Percentiles rank a stretch among this genome's conserved stretches.
Conservation (phyloP, 2,888 invertebrate genomes). For the Trissonchulus latispiculum region DNA sequence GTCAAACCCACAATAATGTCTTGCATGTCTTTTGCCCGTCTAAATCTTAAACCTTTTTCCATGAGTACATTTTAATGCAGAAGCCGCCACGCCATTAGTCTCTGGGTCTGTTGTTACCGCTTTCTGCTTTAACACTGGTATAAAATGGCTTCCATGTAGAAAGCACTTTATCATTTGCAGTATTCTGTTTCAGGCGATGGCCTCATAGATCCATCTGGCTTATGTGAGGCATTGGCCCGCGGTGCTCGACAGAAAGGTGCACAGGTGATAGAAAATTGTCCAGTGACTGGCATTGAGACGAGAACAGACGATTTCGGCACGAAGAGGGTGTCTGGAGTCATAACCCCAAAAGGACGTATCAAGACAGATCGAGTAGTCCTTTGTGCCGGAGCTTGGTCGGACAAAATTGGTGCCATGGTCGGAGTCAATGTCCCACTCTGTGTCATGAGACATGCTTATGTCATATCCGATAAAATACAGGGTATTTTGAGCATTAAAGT, state of each 20-base stretch:
- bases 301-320: constrained; percentile 57
- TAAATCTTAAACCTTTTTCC: no score
- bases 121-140: no score
- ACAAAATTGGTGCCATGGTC: constrained; percentile 59
- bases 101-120: no score
- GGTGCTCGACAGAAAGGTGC: constrained; percentile 32
- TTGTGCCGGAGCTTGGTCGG: constrained; percentile 70
- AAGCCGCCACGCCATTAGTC: no score
- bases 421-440: constrained; percentile 62
- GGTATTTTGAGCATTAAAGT: no score
- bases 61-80: no score
- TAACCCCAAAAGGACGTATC: constrained; percentile 63
- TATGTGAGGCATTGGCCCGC: constrained; percentile 63
- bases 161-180: no score
- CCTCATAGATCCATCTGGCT: constrained; percentile 70
- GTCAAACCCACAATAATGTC: no score
- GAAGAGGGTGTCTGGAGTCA: constrained; percentile 63
- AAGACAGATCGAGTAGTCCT: constrained; percentile 68
- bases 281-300: constrained; percentile 56
- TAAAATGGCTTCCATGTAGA: no score
- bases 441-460: constrained; percentile 78
- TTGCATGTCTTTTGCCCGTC: no score
- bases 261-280: constrained; percentile 7
- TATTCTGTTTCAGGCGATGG: constrained; percentile 56
- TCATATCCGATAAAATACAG: constrained; percentile 63